Base-by-base conservation (phyloP, 2,797 vertebrate genomes). In the Lerista edwardsae region DNA sequence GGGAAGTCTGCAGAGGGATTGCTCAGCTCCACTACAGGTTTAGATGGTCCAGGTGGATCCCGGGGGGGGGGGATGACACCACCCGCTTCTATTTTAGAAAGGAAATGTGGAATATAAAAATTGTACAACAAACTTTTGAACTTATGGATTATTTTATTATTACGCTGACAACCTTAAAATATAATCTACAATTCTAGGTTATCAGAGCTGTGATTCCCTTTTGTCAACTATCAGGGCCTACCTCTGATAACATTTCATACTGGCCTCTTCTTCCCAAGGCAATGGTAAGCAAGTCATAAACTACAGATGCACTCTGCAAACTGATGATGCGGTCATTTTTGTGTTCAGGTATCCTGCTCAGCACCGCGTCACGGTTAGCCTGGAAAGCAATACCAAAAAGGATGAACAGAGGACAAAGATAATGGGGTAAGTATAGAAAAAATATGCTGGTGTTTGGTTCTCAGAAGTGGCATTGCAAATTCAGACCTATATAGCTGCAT, bases 161-260 rank as follows among this genome's bases (percentile, higher is more conserved):
- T 12, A 29, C 9, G 57, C 25, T 39, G 19, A 29, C 67, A 55
- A 31, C 8, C 29, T 39, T 73, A n/a, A 4, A 71, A 29, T 71
- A 62, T 71, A 25, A 31, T 19, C 3, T 36, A 61, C 4, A 61
- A 61, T 61, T 61, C 51, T 55, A 55, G n/a, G 8, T 80, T 34
- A 80, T 57, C 57, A 25, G 57, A 29, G 27, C 34, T 19, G 44
- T 34, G 29, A 34, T 80, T 61, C 62, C 12, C 3, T n/a, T 12
- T 41, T 15, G 3, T 72, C 68, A 72, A 23, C n/a, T 75, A 8
- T 12, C n/a, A 64, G 2, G 2, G 1, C 93, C 44, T 93, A 99
- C 99, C 98, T 99, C 99, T 5, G 99, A 99, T 41, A 99, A 96
- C 99, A 99, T 99, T 96, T 99, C 99, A 57, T 99, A 99, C 89